Base-by-base conservation (phyloP, 2,888 invertebrate genomes). In the Anthrax anthrax region DNA sequence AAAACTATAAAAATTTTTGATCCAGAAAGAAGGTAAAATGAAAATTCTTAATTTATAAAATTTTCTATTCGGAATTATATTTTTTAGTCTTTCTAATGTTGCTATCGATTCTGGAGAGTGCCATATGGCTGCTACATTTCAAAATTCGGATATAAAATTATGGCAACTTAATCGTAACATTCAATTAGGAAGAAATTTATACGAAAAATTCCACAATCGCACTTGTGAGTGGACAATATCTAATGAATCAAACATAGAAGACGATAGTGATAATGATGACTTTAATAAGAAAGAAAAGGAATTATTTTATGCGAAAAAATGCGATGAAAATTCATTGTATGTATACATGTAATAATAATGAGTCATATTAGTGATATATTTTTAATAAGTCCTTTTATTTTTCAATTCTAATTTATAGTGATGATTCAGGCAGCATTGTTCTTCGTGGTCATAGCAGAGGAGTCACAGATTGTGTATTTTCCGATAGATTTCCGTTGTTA, bases 401-500 rank as follows among this genome's bases (percentile, higher is more conserved):
- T 23, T 23, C 23, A 23, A 23, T 16, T n/a, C n/a, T 23, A 18
- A 39, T 18, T 52, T 48, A 51, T 58, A 65, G 53, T 56, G 73
- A 73, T 57, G 72, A 75, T 57, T 72, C 73, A 18, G 74, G 78
- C 17, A 80, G 79, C 6, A 59, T 79, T 49, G 69, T 76, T 29
- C 62, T 85, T 43, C 71, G 81, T 50, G 88, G 86, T 0, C 89
- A 90, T 60, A 75, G 76, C 13, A 82, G 81, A 59, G 83, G 84
- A 50, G 72, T 84, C 19, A 72, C 74, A 49, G 79, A 73, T 54
- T 65, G 76, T 37, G 61, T 72, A 37, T 73, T 75, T 53, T 75
- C 81, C 3, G 57, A 70, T 1, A 64, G 70, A 47, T 74, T 74
- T 56, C 73, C 79, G 46, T 65, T 89, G 32, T 67, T 89, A n/a